Base-by-base conservation (phyloP, 2,797 vertebrate genomes). In the Fistularia commersonii region DNA sequence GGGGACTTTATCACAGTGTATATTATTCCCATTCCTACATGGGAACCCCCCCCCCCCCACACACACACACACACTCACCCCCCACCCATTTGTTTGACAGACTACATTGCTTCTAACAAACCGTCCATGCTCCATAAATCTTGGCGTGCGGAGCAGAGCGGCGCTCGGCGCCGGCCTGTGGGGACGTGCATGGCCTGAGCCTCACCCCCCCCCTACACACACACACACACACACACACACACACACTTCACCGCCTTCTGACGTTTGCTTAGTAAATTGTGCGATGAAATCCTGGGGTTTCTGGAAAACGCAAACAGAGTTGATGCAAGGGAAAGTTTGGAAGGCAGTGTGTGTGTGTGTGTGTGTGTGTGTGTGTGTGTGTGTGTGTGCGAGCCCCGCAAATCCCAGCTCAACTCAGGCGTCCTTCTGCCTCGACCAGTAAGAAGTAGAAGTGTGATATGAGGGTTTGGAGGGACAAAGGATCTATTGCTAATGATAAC, bases 51-150 rank as follows among this genome's bases (percentile, higher is more conserved):
- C 83, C 93, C 90, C 90, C 81, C 86, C 90, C n/a, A n/a, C n/a
- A n/a, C n/a, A n/a, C n/a, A n/a, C n/a, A n/a, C n/a, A n/a, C n/a
- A n/a, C n/a, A n/a, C n/a, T n/a, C 91, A 92, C 88, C 93, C 91
- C 92, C 89, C 80, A 89, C 91, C 92, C 91, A 87, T 86, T 78
- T 83, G 87, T 90, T 90, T 93, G 93, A 95, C 93, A 91, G 93
- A 94, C 92, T 93, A 89, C 92, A 91, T 92, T 92, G 85, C 93
- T 93, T 90, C 92, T 94, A 93, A 93, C 93, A 95, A 96, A 96
- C 93, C 92, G 90, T 94, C 94, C 92, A 93, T 93, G 94, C 89
- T 89, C 91, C 93, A 95, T 97, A 96, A 98, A 98, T 95, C 91
- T 91, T 86, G 90, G 90, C 81, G 89, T 85, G 87, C 90, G 82